phyloP scores from a whole-genome alignment of 2,888 invertebrate species.

The Trichogramma dendrolimi region DNA sequence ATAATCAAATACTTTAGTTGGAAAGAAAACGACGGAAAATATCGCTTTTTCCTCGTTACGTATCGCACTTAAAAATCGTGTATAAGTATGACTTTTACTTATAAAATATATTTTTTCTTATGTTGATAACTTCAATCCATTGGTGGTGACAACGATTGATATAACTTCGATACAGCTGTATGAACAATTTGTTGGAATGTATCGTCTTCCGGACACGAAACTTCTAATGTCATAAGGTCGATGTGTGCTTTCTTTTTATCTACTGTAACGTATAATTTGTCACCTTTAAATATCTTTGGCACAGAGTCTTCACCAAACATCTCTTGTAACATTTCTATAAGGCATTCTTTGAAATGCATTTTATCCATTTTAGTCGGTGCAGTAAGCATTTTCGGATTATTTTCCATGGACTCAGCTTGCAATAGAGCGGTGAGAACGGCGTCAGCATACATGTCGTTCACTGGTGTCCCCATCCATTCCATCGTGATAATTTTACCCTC shows the following conservation, averaged over 20 bases:
- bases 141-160: conserved; percentile 72
- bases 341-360: conserved; percentile 88
- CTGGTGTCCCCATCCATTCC: conserved; percentile 93
- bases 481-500: conserved; percentile 80
- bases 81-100: too few species aligned
- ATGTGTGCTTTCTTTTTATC: conserved; percentile 82
- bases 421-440: conserved; percentile 85
- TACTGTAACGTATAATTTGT: conserved; percentile 79
- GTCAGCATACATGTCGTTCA: conserved; percentile 98
- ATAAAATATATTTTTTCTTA: too few species aligned
- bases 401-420: conserved; percentile 71
- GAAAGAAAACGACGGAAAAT: too few species aligned
- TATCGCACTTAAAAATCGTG: too few species aligned
- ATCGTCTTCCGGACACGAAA: conserved; percentile 77
- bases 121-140: conserved; percentile 31
- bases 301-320: conserved; percentile 95
- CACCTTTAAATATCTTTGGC: conserved; percentile 89
- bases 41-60: too few species aligned
- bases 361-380: conserved; percentile 74
- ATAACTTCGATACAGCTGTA: conserved; percentile 78
- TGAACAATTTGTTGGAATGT: conserved; percentile 77
- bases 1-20: too few species aligned
- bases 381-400: conserved; percentile 60
- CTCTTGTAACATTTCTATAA: conserved; percentile 85
- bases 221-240: conserved; percentile 76